Evolutionary conservation across 2,797 vertebrate species (phyloP), one percentile per base, ranked within the genome.

Genomic region (Naso thynnoides): DNA sequence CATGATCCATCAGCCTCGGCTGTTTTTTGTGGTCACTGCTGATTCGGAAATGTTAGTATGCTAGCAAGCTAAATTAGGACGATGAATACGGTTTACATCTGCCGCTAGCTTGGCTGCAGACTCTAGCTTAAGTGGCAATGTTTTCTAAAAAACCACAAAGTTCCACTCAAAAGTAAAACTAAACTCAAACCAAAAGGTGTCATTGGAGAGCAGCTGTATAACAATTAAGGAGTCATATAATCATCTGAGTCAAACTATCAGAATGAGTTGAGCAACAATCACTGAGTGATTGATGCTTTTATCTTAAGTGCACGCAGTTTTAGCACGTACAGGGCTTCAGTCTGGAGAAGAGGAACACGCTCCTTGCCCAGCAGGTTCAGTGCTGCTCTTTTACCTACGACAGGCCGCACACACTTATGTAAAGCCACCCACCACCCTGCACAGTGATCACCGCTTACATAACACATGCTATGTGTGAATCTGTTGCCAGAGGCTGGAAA

Each of bases 201-300:
- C 31, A 33, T 24, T 36, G 41, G 23, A n/a, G 29, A 33, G n/a
- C 29, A 11, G 73, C 57, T 54, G 62, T 16, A 54, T 10, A 65
- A 53, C n/a, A 16, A 50, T 9, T 31, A 18, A 2, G 16, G 19
- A 13, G 18, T 31, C 39, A 29, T 24, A 24, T 15, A 41, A 50
- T 8, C 26, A 59, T 26, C 39, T 50, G 16, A 27, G 31, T 26
- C 10, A n/a, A n/a, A n/a, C n/a, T n/a, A n/a, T n/a, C n/a, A n/a
- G n/a, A n/a, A n/a, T 57, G 29, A 39, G 36, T 82, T 70, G 38
- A 1, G 44, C 18, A 76, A 81, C 58, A 21, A 21, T 39, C 14
- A 23, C 11, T 9, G 10, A 27, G 57, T 33, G 16, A 45, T 7
- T 53, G 52, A 18, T 0, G 3, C 58, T 64, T 61, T 70, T 45